Conservation (phyloP, 2,888 invertebrate species). For the Drosophila ezoana region DNA sequence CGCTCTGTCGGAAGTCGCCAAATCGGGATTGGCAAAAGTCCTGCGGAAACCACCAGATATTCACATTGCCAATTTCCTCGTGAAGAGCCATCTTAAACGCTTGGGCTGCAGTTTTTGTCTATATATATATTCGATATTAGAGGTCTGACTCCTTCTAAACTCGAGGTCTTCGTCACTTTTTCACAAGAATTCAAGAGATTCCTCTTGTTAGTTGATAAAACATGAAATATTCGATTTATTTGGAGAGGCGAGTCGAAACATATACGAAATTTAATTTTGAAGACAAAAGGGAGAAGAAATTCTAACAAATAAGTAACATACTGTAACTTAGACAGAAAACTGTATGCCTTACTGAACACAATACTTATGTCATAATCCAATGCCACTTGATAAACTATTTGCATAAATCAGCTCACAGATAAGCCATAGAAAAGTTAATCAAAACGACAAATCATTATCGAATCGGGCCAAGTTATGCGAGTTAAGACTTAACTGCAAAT, state of each 20-base stretch:
- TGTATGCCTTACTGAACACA: background rate
- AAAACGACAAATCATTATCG: no score
- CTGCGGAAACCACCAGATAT: slow-evolving; percentile 86
- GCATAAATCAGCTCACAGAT: no score
- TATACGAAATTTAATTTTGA: slow-evolving; percentile 15
- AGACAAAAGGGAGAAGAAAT: background rate
- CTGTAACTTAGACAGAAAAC: background rate
- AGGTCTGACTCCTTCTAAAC: background rate
- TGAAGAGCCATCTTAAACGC: slow-evolving; percentile 59
- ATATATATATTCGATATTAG: background rate
- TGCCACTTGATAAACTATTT: no score
- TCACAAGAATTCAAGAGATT: background rate
- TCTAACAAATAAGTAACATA: slow-evolving; percentile 1
- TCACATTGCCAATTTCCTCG: slow-evolving; percentile 74
- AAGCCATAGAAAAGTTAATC: no score
- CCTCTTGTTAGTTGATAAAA: background rate
- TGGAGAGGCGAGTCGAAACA: slow-evolving; percentile 6
- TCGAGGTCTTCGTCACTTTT: background rate
- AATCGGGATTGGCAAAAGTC: slow-evolving; percentile 87
- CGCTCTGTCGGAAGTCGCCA: slow-evolving; percentile 85
- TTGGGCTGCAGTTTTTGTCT: no score
- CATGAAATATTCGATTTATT: slow-evolving; percentile 9
- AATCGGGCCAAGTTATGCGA: no score
- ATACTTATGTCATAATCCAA: no score
- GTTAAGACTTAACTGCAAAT: no score